Base-by-base conservation (phyloP, 2,888 invertebrate species). In the Alsophila aescularia region DNA sequence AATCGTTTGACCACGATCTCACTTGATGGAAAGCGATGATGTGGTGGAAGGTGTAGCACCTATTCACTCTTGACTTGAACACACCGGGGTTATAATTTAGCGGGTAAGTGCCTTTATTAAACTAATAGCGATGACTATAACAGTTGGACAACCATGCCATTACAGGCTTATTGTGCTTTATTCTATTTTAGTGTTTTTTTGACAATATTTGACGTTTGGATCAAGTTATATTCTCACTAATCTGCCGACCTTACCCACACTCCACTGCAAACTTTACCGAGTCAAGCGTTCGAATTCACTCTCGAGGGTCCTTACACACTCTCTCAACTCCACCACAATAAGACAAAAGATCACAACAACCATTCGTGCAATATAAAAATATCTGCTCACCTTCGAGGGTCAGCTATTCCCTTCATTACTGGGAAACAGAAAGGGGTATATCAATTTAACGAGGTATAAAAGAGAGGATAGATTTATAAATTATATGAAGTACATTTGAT, bases 281-380 rank as follows among this genome's bases (percentile, higher is more conserved):
- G 81, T 84, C 83, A 83, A 81, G 65, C 57, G 70, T 64, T 51
- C 14, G 39, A 40, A 67, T 67, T 71, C 62, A 49, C 60, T 56
- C 61, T 73, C 68, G 78, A 87, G 81, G 58, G 75, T 72, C 64
- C 83, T 83, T 64, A 62, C 67, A 74, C 75, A 75, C 79, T 80
- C 75, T 52, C 44, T 34, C 27, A 70, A 76, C 73, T 57, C 67
- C 67, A 56, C 65, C 65, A 81, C 72, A 83, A 83, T 83, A 82
- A 88, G 79, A 90, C 85, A 90, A 90, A 81, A 79, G 81, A 83
- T 84, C 85, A 85, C 75, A 85, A 85, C 81, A 84, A 83, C 83
- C 81, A 77, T 87, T 82, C 77, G 14, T 80, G 79, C 72, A 77
- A 82, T 80, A 70, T 48, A 64, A 71, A 43, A 75, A 79, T 80